phyloP scores from a whole-genome alignment of 2,888 invertebrate species.

The Nudaria mundana region DNA sequence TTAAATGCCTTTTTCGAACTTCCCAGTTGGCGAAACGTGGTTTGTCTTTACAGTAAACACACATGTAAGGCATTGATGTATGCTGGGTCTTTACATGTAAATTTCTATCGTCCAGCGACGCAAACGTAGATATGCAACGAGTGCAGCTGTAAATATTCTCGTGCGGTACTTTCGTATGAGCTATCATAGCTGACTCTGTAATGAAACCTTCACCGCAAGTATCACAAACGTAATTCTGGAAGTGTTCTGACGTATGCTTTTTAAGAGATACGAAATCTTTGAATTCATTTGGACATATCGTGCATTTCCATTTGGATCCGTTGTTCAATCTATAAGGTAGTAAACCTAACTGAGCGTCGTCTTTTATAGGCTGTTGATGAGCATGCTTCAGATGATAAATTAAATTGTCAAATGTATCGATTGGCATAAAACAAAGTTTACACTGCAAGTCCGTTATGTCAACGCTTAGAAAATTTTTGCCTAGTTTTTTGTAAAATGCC shows the following conservation, averaged over 20 bases:
- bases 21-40: conserved; percentile 74
- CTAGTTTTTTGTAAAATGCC: conserved; percentile 71
- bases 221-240: conserved; percentile 73
- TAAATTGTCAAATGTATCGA: conserved; percentile 57
- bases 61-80: conserved; percentile 67
- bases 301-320: conserved; percentile 68
- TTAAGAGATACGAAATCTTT: conserved; percentile 68
- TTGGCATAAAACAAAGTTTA: conserved; percentile 62
- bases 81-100: conserved; percentile 69
- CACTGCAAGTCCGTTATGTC: conserved; percentile 72
- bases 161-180: conserved; percentile 70
- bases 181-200: conserved; percentile 70
- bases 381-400: conserved; percentile 64
- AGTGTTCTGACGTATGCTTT: conserved; percentile 69
- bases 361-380: conserved; percentile 64
- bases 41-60: conserved; percentile 67
- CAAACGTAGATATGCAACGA: conserved; percentile 68
- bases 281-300: conserved; percentile 68
- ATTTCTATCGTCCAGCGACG: conserved; percentile 63
- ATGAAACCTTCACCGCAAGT: conserved; percentile 74
- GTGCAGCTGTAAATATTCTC: conserved; percentile 71
- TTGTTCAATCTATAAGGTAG: conserved; percentile 66
- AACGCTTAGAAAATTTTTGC: conserved; percentile 68
- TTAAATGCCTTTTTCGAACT: conserved; percentile 62
- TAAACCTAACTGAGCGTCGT: conserved; percentile 65